A percentile compares a stretch with the other conserved stretches of the same genome.
These are phyloP conservation scores for Perccottus glenii DNA, from an alignment of 2,113 vertebrate species.

Conservation along the genomic window DNA sequence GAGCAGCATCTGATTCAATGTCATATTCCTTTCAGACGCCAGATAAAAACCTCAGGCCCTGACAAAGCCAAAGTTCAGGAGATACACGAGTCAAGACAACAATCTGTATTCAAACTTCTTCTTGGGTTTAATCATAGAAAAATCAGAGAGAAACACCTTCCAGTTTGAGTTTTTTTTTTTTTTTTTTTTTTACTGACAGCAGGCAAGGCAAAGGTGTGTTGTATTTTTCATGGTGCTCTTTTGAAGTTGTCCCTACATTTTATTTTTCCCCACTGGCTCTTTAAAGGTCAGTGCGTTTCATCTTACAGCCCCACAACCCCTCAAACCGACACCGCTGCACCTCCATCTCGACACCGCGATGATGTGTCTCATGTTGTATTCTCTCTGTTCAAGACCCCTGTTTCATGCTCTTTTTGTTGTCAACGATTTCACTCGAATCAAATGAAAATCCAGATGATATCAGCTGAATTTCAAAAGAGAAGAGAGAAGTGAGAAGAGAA, in stretches of 20 bases:
- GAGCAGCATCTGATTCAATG: conserved; percentile 39
- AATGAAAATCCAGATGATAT: conserved; percentile 41
- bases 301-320: conserved; percentile 27
- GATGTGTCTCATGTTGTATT: conserved; percentile 50
- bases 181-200: conserved; percentile 26
- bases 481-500: background rate
- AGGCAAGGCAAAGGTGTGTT: conserved; percentile 31
- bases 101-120: conserved; percentile 36
- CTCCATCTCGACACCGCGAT: background rate
- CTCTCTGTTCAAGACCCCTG: conserved; percentile 37
- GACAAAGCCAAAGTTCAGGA: conserved; percentile 50
- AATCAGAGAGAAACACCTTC: conserved; percentile 49
- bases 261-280: conserved; percentile 41
- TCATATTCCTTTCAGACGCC: conserved; percentile 34
- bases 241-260: conserved; percentile 71
- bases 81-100: conserved; percentile 31
- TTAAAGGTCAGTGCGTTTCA: conserved; percentile 72
- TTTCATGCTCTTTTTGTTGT: conserved; percentile 12
- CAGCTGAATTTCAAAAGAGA: conserved; percentile 30
- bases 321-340: background rate
- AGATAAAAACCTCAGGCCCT: conserved; percentile 26
- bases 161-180: too few species aligned
- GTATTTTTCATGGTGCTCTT: conserved; percentile 74
- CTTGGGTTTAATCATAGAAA: conserved; percentile 34
- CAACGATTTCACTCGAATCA: conserved; percentile 35